These are phyloP conservation scores for Stenchaetothrips biformis DNA, from an alignment of 2,888 invertebrate species.

Conservation along the genomic window DNA sequence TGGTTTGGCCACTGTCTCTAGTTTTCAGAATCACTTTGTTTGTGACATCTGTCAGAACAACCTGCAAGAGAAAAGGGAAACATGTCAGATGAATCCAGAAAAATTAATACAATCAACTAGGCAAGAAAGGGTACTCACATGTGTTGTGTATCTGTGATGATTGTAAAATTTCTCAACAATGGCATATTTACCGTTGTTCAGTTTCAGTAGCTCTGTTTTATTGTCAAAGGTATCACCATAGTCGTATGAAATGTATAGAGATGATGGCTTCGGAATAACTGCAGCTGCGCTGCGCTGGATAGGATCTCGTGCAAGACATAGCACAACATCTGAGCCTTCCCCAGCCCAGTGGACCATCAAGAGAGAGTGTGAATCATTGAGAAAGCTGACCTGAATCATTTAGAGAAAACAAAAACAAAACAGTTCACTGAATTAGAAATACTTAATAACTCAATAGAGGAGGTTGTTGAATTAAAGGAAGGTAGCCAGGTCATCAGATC, in stretches of 20 bases:
- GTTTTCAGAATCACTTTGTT: conserved; percentile 75
- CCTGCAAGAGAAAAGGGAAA: conserved; percentile 52
- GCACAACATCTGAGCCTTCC: conserved; percentile 71
- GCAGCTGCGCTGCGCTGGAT: conserved; percentile 47
- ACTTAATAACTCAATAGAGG: no score
- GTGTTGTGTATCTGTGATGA: conserved; percentile 71
- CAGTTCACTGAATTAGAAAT: no score
- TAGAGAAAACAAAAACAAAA: no score
- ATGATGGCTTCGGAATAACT: conserved; percentile 52
- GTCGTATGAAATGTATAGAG: conserved; percentile 79
- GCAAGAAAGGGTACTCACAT: conserved; percentile 57
- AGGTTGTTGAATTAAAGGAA: no score
- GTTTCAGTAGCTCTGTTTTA: conserved; percentile 62
- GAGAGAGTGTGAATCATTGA: conserved; percentile 84
- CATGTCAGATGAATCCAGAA: conserved; percentile 1
- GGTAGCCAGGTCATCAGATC: no score
- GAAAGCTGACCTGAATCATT: conserved; percentile 34
- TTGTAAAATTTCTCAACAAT: conserved; percentile 79
- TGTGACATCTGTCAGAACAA: conserved; percentile 75
- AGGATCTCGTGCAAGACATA: conserved; percentile 76
- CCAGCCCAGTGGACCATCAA: conserved; percentile 92
- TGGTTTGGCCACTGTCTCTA: conserved; percentile 64
- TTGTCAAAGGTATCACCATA: conserved; percentile 76
- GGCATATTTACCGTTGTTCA: conserved; percentile 57
- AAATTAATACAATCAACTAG: neutral